Percentiles rank a stretch among this genome's conserved stretches.
Evolutionary conservation across 2,888 invertebrate genomes (phyloP).

Genomic region (Yponomeuta sedellus): DNA sequence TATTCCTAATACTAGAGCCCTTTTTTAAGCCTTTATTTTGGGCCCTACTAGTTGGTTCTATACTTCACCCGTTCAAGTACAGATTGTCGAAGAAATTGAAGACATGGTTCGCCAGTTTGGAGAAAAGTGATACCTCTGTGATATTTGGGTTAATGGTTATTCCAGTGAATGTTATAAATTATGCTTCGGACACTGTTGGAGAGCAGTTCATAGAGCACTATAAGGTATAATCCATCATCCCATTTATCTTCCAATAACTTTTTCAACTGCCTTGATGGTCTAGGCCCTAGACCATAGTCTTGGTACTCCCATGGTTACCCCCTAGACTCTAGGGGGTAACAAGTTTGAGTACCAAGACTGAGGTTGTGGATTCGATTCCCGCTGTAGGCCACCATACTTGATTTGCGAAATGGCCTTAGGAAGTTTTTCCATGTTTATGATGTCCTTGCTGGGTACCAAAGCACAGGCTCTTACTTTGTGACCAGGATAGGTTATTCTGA

Average conservation of each 20-base stretch:
- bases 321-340: no score
- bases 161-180: conserved; percentile 86
- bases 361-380: no score
- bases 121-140: conserved; percentile 81
- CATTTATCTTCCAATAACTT: background rate
- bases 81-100: conserved; percentile 84
- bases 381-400: background rate
- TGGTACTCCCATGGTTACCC: no score
- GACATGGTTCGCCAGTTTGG: conserved; percentile 85
- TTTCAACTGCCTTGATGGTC: no score
- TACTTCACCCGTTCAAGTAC: conserved; percentile 96
- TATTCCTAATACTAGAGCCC: conserved; percentile 91
- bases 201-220: conserved; percentile 81
- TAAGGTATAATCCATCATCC: conserved; percentile 43
- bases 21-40: conserved; percentile 96
- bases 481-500: no score
- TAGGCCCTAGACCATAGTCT: no score
- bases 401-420: no score
- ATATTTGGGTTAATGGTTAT: conserved; percentile 76
- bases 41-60: conserved; percentile 97
- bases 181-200: conserved; percentile 84
- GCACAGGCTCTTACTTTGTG: no score
- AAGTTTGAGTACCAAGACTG: no score
- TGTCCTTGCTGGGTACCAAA: no score
- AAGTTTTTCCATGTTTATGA: no score